phyloP scores from a whole-genome alignment of 2,797 vertebrate genomes.

The Ispidina lecontei region DNA sequence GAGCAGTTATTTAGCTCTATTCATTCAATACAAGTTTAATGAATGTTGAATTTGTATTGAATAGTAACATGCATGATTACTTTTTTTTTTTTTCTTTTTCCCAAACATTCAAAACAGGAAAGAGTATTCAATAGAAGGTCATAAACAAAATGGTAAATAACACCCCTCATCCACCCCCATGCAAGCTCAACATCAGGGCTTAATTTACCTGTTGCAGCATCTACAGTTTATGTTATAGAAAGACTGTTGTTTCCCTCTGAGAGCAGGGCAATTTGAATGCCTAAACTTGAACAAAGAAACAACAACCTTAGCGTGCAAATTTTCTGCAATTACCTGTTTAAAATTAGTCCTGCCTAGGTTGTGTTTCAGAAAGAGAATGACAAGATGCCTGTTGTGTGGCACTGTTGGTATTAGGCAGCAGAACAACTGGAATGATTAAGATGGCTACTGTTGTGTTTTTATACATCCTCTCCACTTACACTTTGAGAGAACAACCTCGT shows the following conservation, averaged over 20 bases:
- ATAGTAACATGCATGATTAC: background rate
- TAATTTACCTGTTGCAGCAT: background rate
- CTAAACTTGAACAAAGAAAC: background rate
- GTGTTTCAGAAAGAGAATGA: background rate
- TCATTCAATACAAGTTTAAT: background rate
- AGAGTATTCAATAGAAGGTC: background rate
- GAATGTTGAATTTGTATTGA: background rate
- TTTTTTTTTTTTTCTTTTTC: background rate
- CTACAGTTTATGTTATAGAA: background rate
- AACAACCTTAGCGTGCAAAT: background rate
- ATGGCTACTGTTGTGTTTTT: background rate
- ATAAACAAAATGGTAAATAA: conserved; percentile 12
- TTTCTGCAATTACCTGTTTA: background rate
- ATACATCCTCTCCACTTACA: background rate
- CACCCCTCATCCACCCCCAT: background rate
- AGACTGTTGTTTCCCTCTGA: background rate
- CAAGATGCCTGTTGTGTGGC: background rate
- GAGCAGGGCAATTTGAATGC: background rate
- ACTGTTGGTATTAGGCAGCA: background rate
- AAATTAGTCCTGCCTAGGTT: background rate
- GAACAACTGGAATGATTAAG: background rate
- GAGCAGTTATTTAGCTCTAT: background rate
- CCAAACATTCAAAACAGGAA: background rate
- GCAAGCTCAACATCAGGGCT: background rate
- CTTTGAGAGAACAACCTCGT: background rate